A percentile compares a stretch with the other conserved stretches of the same genome.
Conservation (phyloP, 2,797 vertebrate genomes). For the Tokudaia muenninki region DNA sequence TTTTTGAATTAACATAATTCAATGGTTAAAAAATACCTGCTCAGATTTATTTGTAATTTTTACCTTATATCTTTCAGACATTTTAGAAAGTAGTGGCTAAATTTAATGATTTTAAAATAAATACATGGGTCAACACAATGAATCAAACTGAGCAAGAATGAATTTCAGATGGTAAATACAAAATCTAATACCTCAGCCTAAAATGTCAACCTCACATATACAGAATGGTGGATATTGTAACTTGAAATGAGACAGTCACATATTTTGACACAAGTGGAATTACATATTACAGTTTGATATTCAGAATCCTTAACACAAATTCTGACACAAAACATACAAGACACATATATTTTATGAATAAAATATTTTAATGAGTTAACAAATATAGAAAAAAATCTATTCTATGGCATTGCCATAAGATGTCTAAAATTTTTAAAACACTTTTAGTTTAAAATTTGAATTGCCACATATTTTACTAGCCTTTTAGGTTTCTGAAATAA, state of each 20-base stretch:
- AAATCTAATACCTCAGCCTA: neutral
- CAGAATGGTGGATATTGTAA: neutral
- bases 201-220: neutral
- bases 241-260: neutral
- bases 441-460: constrained; percentile 36
- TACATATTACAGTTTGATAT: neutral
- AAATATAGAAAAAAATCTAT: neutral
- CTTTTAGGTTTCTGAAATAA: constrained; percentile 35
- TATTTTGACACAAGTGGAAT: neutral
- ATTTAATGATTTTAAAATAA: neutral
- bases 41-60: constrained; percentile 35
- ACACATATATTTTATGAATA: neutral
- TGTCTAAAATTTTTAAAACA: neutral
- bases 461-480: neutral
- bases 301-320: constrained; percentile 42
- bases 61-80: neutral
- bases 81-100: neutral
- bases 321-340: neutral
- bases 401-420: neutral
- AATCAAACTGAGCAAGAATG: neutral
- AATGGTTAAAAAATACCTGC: neutral
- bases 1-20: neutral
- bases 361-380: constrained; percentile 6
- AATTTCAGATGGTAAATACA: constrained; percentile 36
- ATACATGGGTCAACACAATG: neutral